Evolutionary conservation across 2,797 vertebrate genomes (phyloP).

Genomic region (Poliocrania exsul): DNA sequence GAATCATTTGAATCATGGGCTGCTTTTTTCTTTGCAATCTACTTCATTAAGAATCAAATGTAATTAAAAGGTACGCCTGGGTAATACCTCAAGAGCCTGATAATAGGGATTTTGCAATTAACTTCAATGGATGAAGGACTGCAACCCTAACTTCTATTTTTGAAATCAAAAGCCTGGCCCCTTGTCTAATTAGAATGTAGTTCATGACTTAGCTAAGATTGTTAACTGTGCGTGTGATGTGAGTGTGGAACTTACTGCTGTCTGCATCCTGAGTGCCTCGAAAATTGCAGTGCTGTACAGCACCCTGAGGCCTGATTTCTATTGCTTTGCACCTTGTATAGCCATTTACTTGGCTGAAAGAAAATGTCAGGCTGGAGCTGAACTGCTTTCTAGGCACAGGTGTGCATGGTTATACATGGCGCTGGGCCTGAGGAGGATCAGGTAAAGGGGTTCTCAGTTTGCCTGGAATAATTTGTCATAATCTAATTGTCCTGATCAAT

Average conservation of each 20-base stretch:
- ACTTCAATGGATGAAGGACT: conserved; percentile 54
- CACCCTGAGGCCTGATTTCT: neutral
- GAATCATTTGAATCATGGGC: conserved; percentile 34
- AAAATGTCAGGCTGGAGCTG: neutral
- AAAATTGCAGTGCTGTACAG: neutral
- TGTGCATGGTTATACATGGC: rapidly evolving
- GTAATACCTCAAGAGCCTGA: conserved; percentile 61
- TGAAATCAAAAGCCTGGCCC: conserved; percentile 55
- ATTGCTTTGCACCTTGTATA: neutral
- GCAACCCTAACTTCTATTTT: conserved; percentile 57
- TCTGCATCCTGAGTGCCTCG: neutral
- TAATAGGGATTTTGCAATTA: conserved; percentile 68
- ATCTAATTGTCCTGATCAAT: neutral
- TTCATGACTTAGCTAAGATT: conserved; percentile 29
- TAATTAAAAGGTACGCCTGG: conserved; percentile 61
- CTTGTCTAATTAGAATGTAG: conserved; percentile 63
- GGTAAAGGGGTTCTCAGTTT: neutral
- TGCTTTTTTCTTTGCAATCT: conserved; percentile 50
- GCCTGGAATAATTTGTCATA: neutral
- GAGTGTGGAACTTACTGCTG: neutral
- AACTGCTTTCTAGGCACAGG: neutral
- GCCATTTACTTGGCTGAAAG: neutral
- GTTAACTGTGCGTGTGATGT: neutral
- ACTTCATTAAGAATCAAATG: conserved; percentile 66
- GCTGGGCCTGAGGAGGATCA: rapidly evolving